Evolutionary conservation across 2,888 invertebrate species (phyloP), one percentile per base, ranked within the genome.

Genomic region (Cryptus armator): DNA sequence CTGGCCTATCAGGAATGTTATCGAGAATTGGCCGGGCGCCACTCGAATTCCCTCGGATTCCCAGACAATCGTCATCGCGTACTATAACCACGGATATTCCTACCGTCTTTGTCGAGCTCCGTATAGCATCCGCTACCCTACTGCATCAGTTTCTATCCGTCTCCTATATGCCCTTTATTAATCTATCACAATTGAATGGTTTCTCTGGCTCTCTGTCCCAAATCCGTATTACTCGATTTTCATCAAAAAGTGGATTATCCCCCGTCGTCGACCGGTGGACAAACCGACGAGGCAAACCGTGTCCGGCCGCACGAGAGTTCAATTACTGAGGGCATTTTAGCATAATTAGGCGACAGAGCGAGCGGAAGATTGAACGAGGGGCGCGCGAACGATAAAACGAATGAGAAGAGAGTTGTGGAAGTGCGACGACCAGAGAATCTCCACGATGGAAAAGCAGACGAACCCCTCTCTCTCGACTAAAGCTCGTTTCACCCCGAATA

Each of bases 211-310:
- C 7, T 29, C 10, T 53, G 37, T 62, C 1, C 70, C 43, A 74
- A 70, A 29, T 56, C 67, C 46, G 68, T 53, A 51, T 68, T 43
- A n/a, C 75, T 51, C 37, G 64, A 81, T 82, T 85, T 85, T 86
- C 19, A 64, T n/a, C 81, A 70, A 72, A 81, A 85, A 87, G 80
- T 87, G 62, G 78, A 87, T 86, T 83, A 84, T 75, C 44, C 75
- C 5, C 9, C n/a, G 32, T n/a, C 62, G 66, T 32, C 62, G 62
- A 67, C 43, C 59, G 14, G n/a, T 14, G 48, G 67, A 44, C 12
- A 66, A 71, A 74, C 14, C 43, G 51, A 53, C 37, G n/a, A 76
- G 7, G 19, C 32, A 70, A 81, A 81, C 29, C 67, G 43, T 48
- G 80, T 79, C 82, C 76, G 80, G 78, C 37, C 37, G 37, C 82